Evolutionary conservation across 2,888 invertebrate genomes (phyloP).

Genomic region (Cantharis lateralis): DNA sequence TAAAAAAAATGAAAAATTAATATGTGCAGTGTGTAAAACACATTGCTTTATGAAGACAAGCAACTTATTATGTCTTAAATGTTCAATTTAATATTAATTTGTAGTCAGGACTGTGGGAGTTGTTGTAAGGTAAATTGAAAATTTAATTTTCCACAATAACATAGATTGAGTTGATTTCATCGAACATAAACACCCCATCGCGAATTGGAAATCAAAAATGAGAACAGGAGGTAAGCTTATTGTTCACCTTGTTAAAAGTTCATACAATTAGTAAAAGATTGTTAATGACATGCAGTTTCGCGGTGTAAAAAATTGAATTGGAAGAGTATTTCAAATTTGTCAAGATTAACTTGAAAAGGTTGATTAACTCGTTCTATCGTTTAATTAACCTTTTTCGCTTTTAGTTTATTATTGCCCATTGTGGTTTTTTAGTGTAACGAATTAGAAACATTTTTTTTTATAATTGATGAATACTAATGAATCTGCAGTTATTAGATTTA

Average conservation of each 20-base stretch:
- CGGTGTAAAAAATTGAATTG: not conserved
- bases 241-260: not conserved
- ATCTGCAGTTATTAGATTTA: not conserved
- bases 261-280: not conserved
- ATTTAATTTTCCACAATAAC: not conserved
- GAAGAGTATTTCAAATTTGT: slow-evolving; percentile 4
- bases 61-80: not conserved
- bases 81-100: not conserved
- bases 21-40: not conserved
- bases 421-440: not conserved
- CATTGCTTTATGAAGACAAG: not conserved
- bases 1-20: not conserved
- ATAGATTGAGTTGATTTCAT: slow-evolving; percentile 3
- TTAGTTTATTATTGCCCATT: not conserved
- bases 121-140: not conserved
- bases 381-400: not conserved
- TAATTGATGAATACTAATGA: not conserved
- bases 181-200: slow-evolving; percentile 13
- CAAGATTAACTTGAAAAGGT: slow-evolving; percentile 6
- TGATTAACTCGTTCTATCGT: not conserved
- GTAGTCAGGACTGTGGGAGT: not conserved
- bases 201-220: slow-evolving; percentile 6
- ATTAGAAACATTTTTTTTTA: not conserved
- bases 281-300: not conserved
- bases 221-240: not conserved